Evolutionary conservation across 2,888 invertebrate species (phyloP), one percentile per base, ranked within the genome.

Genomic region (Halocaridina rubra): DNA sequence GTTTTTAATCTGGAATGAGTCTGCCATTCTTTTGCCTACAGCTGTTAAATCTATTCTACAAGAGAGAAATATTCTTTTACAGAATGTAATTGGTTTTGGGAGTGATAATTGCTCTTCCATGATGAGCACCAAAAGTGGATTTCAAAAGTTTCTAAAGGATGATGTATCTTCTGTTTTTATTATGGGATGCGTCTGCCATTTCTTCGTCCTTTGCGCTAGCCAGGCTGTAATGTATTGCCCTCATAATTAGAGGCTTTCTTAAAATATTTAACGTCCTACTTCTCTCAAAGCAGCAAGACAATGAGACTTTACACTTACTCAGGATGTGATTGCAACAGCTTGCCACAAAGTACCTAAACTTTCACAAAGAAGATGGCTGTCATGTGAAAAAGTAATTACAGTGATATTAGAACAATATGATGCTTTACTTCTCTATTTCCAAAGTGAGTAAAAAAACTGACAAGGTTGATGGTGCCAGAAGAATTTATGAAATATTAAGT

Each of bases 351-450:
- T 69, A 7, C 46, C 80, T 19, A 80, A 80, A 33, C 69, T 80
- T 22, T 19, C 80, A 24, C 33, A 71, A 80, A 80, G 69, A 33
- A 64, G 67, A 67, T 71, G 71, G 71, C 80, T 80, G 13, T 80
- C 80, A 22, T 24, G 80, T 32, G 69, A 67, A 71, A 80, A 16
- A 1, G 71, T 80, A 22, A 80, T 80, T 24, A 69, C n/a, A 67
- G 80, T 71, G 4, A 5, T 53, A 32, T 39, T 80, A 67, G 80
- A 80, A 69, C 33, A 80, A 19, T 33, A 27, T 29, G 46, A 71
- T 80, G 80, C 80, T 19, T 30, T 80, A 22, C 19, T 69, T 5
- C 22, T 71, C 3, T 71, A 80, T 27, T 80, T 80, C 30, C 80
- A 80, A 16, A 22, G 16, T 7, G 69, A 80, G n/a, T 32, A 67